Evolutionary conservation across 2,797 vertebrate genomes (phyloP).

Genomic region (Amazona finschi): DNA sequence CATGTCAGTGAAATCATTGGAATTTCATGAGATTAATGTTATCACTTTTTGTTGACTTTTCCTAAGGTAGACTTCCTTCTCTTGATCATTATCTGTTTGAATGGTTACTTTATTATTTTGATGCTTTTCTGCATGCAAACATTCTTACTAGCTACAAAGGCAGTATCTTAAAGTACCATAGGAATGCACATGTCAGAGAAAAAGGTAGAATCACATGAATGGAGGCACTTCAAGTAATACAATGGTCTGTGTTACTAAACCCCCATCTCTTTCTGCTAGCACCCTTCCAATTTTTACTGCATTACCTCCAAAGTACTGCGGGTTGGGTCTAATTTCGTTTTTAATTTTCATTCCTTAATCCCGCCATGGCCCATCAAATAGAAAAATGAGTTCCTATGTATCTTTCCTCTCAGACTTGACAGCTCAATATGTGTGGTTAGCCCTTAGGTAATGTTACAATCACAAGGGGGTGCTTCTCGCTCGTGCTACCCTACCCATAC

Average conservation of each 20-base stretch:
- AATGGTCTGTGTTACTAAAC: background rate
- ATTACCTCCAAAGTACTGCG: background rate
- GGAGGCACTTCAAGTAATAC: background rate
- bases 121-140: background rate
- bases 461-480: background rate
- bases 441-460: background rate
- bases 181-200: background rate
- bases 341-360: conserved; percentile 7
- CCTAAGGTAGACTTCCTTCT: background rate
- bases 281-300: background rate
- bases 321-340: background rate
- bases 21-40: background rate
- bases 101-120: background rate
- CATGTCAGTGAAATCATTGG: background rate
- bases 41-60: background rate
- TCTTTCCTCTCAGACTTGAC: background rate
- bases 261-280: background rate
- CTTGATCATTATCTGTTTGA: background rate
- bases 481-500: background rate
- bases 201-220: background rate
- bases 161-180: background rate
- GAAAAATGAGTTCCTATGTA: background rate
- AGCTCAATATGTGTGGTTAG: background rate
- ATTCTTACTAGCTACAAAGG: background rate
- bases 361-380: background rate